Evolutionary conservation across 2,113 vertebrate species (phyloP).

Genomic region (Hippocampus barbouri): DNA sequence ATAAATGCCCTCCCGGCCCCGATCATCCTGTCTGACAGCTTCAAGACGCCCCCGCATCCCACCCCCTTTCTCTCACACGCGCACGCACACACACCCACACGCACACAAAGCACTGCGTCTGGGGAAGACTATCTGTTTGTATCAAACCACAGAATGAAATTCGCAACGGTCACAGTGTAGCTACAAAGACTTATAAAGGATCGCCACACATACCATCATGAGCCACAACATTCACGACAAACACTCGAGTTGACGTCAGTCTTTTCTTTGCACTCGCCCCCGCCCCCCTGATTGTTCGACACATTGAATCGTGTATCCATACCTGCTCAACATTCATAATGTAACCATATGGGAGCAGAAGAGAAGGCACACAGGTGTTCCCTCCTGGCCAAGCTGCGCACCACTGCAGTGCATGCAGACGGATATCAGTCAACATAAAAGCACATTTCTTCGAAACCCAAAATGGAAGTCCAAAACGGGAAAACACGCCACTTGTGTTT

Average conservation of each 20-base stretch:
- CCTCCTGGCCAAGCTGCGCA: slow-evolving; percentile 58
- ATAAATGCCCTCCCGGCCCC: slow-evolving; percentile 51
- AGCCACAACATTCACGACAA: neutral
- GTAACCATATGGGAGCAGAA: slow-evolving; percentile 36
- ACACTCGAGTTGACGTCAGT: neutral
- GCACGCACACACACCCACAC: slow-evolving; percentile 2
- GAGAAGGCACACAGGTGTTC: slow-evolving; percentile 61
- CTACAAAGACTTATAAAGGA: neutral
- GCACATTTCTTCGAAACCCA: slow-evolving; percentile 33
- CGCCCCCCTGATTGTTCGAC: slow-evolving; percentile 14
- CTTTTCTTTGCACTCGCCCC: neutral
- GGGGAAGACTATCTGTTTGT: slow-evolving; percentile 9
- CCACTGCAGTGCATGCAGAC: slow-evolving; percentile 61
- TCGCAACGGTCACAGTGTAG: neutral
- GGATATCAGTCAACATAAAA: slow-evolving; percentile 41
- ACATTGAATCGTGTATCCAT: slow-evolving; percentile 37
- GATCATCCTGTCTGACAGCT: slow-evolving; percentile 53
- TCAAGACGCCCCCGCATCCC: slow-evolving; percentile 46
- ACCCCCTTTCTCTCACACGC: neutral
- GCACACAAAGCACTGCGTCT: slow-evolving; percentile 17
- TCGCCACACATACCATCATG: neutral
- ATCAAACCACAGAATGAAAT: slow-evolving; percentile 19
- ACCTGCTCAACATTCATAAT: slow-evolving; percentile 54
- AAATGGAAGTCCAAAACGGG: slow-evolving; percentile 18
- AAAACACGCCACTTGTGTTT: neutral